A percentile compares a stretch with the other conserved stretches of the same genome.
Conservation (phyloP, 2,888 invertebrate species). For the Arrhopalites spinosus region DNA sequence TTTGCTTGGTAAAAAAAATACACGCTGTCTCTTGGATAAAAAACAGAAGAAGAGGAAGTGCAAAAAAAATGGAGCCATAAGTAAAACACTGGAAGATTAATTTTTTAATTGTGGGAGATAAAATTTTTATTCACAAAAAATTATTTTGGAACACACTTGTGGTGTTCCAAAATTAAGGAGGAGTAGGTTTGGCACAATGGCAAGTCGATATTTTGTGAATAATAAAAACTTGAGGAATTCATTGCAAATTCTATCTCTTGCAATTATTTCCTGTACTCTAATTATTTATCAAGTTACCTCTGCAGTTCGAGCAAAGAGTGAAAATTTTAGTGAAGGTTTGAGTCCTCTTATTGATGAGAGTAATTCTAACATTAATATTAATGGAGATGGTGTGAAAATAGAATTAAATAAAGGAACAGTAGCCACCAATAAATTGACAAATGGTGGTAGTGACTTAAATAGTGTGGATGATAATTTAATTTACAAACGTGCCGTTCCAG, state of each 20-base stretch:
- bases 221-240: constrained; percentile 25
- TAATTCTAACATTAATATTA: neutral
- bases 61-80: constrained; percentile 13
- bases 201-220: neutral
- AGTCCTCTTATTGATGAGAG: neutral
- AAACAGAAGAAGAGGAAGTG: constrained; percentile 26
- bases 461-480: constrained; percentile 2
- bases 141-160: no score
- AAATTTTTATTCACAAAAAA: no score
- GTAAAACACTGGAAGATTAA: constrained; percentile 5
- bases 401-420: no score
- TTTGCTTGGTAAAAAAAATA: neutral
- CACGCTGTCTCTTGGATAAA: neutral
- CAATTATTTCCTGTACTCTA: constrained; percentile 43
- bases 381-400: neutral
- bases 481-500: constrained; percentile 1
- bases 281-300: constrained; percentile 42
- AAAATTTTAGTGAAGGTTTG: neutral
- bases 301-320: constrained; percentile 25
- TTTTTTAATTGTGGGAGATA: neutral
- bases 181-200: constrained; percentile 29
- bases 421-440: no score
- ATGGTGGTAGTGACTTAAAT: neutral
- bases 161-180: no score
- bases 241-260: constrained; percentile 38